Evolutionary conservation across 2,113 vertebrate genomes (phyloP).

Genomic region (Haplotaxodon microlepis): DNA sequence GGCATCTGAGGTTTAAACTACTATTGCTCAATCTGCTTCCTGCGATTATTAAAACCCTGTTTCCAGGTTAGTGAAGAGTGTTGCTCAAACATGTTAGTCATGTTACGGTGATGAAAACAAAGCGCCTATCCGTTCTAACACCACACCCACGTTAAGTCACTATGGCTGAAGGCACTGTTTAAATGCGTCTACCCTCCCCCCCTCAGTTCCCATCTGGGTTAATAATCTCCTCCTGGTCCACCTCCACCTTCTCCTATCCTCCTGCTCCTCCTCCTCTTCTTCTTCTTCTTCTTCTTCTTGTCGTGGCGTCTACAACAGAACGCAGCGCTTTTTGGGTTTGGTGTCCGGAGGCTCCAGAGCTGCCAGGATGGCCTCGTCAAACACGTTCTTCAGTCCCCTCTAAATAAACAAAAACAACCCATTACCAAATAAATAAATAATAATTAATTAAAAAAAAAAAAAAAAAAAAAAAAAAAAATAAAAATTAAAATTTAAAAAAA

Average conservation of each 20-base stretch:
- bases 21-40: background rate
- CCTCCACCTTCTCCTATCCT: background rate
- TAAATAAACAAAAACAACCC: background rate
- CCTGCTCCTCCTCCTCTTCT: background rate
- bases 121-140: background rate
- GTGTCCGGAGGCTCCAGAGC: constrained; percentile 71
- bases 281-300: background rate
- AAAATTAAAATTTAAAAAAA: too few relatives aligned
- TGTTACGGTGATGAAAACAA: background rate
- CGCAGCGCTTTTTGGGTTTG: constrained; percentile 68
- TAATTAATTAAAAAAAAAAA: accelerated
- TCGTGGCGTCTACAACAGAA: constrained; percentile 55
- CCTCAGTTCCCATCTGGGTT: background rate
- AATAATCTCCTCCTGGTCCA: background rate
- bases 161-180: constrained; percentile 56
- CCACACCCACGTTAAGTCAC: constrained; percentile 23
- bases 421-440: background rate
- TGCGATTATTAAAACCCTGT: background rate
- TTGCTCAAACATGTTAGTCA: constrained; percentile 17
- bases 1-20: background rate
- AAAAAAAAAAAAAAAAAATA: too few relatives aligned
- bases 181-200: background rate
- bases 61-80: constrained; percentile 6
- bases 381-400: constrained; percentile 71
- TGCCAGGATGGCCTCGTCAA: constrained; percentile 73